Evolutionary conservation across 1,140 invertebrate genomes (phyloP).

Genomic region (Brachionus manjavacas): DNA sequence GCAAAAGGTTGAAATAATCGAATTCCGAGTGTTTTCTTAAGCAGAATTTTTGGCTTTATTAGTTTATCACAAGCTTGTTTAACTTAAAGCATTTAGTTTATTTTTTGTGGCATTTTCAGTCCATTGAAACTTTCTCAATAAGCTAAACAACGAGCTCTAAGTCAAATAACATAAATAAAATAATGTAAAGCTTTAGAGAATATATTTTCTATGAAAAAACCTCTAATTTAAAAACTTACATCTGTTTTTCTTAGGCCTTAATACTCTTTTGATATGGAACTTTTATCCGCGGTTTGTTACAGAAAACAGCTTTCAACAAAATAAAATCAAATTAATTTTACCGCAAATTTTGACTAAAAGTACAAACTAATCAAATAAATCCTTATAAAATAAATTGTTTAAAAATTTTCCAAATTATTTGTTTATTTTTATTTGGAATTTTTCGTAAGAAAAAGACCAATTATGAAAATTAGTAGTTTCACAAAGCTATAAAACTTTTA

Average conservation of each 20-base stretch:
- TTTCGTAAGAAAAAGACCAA: not conserved
- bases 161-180: not conserved
- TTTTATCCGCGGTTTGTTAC: not conserved
- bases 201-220: not conserved
- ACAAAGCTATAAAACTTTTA: not conserved
- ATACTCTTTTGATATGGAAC: not conserved
- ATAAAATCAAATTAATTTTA: not conserved
- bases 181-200: not conserved
- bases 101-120: conserved; percentile 14
- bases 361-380: not conserved
- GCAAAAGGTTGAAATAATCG: conserved; percentile 10
- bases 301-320: not conserved
- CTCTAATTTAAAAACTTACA: not conserved
- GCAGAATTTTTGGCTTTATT: not conserved
- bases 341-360: not conserved
- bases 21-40: not conserved
- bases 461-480: not conserved
- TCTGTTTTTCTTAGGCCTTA: not conserved
- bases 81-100: not conserved
- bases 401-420: not conserved
- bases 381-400: not conserved
- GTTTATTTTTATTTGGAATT: not conserved
- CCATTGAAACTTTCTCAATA: conserved; percentile 12
- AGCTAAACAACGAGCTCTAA: not conserved
- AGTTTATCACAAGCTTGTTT: conserved; percentile 9